Evolutionary conservation across 2,113 vertebrate genomes (phyloP).

Genomic region (Cyprinus carpio): DNA sequence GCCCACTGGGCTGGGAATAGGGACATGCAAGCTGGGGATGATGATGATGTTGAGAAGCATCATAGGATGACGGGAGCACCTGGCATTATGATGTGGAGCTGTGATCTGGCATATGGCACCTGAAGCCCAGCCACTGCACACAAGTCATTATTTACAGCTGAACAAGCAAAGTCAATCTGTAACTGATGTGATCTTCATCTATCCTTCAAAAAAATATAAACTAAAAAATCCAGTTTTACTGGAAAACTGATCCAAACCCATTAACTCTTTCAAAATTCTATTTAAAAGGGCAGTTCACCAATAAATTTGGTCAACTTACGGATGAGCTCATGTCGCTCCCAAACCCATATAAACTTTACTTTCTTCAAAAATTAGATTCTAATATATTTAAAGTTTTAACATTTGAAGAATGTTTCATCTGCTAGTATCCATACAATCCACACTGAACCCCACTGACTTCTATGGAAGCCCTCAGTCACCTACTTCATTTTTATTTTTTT

Average conservation of each 20-base stretch:
- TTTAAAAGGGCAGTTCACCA: background rate
- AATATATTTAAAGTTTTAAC: no score
- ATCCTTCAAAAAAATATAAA: background rate
- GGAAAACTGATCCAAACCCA: background rate
- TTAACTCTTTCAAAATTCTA: background rate
- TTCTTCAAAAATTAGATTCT: background rate
- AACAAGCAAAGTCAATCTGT: background rate
- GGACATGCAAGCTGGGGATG: background rate
- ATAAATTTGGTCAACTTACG: no score
- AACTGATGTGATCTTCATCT: slow-evolving; percentile 1
- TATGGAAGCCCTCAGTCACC: no score
- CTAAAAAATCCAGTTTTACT: background rate
- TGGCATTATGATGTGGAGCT: background rate
- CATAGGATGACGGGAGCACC: background rate
- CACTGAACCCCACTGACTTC: no score
- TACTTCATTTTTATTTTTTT: no score
- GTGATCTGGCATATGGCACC: background rate
- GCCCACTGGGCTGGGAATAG: background rate
- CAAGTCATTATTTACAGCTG: background rate
- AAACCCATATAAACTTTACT: background rate
- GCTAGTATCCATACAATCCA: no score
- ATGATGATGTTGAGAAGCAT: slow-evolving; percentile 1
- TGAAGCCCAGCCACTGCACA: background rate
- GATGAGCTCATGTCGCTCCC: no score
- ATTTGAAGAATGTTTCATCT: no score